Conservation (phyloP, 2,113 vertebrate species). For the Pterocles orientalis region DNA sequence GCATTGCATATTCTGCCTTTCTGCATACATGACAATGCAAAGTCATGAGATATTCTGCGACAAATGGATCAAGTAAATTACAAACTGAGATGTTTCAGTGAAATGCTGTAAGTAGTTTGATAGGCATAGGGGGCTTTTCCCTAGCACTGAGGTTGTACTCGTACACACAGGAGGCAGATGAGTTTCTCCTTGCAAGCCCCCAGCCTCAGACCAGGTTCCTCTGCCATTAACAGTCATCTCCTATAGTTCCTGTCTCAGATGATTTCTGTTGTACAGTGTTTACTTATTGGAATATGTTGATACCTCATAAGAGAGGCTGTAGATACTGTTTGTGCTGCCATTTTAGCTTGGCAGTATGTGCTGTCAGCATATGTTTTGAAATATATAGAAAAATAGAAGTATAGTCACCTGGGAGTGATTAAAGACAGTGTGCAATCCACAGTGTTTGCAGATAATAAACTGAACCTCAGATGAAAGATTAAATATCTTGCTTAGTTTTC, state of each 20-base stretch:
- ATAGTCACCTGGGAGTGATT: background rate
- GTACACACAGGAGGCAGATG: background rate
- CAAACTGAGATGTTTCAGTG: background rate
- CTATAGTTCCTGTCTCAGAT: background rate
- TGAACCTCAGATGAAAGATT: conserved; percentile 4
- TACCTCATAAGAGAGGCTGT: background rate
- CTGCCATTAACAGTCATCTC: fast-evolving
- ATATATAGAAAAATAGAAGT: background rate
- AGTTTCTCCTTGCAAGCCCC: background rate
- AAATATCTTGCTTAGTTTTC: conserved; percentile 9
- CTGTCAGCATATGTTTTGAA: background rate
- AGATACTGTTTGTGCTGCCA: background rate
- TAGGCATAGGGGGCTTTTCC: background rate
- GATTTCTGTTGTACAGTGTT: background rate
- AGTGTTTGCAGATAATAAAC: conserved; percentile 20
- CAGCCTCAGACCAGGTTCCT: background rate
- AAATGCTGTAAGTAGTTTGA: background rate
- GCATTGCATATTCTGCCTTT: background rate
- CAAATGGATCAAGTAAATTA: background rate
- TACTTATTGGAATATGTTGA: background rate
- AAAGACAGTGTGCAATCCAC: background rate
- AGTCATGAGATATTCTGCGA: background rate
- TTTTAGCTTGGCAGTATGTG: background rate
- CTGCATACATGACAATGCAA: background rate
- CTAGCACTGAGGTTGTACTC: fast-evolving